Base-by-base conservation (phyloP, 2,888 invertebrate genomes). In the Caenorhabditis zanzibari region DNA sequence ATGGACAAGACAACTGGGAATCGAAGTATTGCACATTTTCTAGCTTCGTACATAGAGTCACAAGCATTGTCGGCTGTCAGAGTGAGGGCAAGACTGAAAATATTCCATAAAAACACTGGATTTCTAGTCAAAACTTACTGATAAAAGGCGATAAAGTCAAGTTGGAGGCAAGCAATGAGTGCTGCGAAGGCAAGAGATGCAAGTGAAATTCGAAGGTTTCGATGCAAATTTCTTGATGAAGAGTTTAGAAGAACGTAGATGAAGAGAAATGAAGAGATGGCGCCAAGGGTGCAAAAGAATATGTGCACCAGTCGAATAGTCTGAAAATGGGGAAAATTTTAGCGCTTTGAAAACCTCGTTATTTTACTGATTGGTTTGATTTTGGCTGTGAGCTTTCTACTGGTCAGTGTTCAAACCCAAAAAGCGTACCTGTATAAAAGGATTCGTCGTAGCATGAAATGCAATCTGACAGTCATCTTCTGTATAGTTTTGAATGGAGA, bases 1-100 rank as follows among this genome's bases (percentile, higher is more conserved):
- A 88, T 88, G 19, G 88, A 79, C 10, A 88, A 75, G 4, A 88
- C 85, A 1, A 88, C 80, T 6, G 88, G 88, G 61, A 85, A 88
- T 9, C 83, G 64, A 22, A 83, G 59, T 5, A 80, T 22, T 5
- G 83, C 83, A 59, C 83, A 83, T 56, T 80, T 66, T 32, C 66
- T 52, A 24, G 86, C 81, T 26, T 86, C 86, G 56, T 82, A 82
- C 52, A 86, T 79, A 0, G 82, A 68, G 38, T 86, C 84, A 63
- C 86, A 86, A 16, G 76, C 68, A 64, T 82, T 82, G 7, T 82
- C 76, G 24, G 82, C 80, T 3, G 81, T 80, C 4, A 81, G 35
- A 3, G 81, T 84, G 16, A 71, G 64, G 2, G 56, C 72, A 14
- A 85, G 69, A 52, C 85, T 85, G 76, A 16, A 83, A 81, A 38